Base-by-base conservation (phyloP, 2,888 invertebrate species). In the Coleophora deauratella region DNA sequence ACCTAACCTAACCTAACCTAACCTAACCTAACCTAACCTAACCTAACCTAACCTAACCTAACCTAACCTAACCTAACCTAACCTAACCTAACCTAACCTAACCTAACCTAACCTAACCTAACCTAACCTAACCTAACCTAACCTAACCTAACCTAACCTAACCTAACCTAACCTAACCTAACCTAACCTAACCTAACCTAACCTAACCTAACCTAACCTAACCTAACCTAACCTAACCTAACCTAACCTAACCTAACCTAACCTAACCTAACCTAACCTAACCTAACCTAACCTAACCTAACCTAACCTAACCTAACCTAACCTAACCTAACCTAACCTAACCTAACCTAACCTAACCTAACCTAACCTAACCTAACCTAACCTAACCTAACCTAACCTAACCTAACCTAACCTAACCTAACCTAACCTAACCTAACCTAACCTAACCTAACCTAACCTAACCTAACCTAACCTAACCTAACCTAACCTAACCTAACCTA, bases 261-360 rank as follows among this genome's bases (percentile, higher is more conserved):
- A 10, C 35, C 13, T 11, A 35, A 12, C 35, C n/a, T 35, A 35
- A 35, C 35, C 35, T 35, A 35, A 35, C 35, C 35, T 35, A 28
- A 28, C 28, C 28, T 28, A 28, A 28, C 28, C 28, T 28, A 28
- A 28, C 28, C 28, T 28, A 28, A 28, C 28, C 28, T 28, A 28
- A 28, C 28, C 28, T 28, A 28, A 28, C 28, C 28, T 28, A 28
- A 28, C 28, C 28, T 28, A 28, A 28, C 28, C 46, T 46, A 47
- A 44, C 51, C 46, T 47, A 51, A 47, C 51, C 46, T 47, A 47
- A 46, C 47, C 47, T 47, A 47, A 47, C 47, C 47, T 47, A 47
- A 47, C 47, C 47, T 45, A 45, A 44, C 47, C 43, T 44, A 42
- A 47, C 44, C 43, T 43, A 45, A 47, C 47, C 44, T 45, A 44